A percentile compares a stretch with the other conserved stretches of the same genome.
phyloP scores from a whole-genome alignment of 2,888 invertebrate genomes.

The Sphecodes monilicornis region DNA sequence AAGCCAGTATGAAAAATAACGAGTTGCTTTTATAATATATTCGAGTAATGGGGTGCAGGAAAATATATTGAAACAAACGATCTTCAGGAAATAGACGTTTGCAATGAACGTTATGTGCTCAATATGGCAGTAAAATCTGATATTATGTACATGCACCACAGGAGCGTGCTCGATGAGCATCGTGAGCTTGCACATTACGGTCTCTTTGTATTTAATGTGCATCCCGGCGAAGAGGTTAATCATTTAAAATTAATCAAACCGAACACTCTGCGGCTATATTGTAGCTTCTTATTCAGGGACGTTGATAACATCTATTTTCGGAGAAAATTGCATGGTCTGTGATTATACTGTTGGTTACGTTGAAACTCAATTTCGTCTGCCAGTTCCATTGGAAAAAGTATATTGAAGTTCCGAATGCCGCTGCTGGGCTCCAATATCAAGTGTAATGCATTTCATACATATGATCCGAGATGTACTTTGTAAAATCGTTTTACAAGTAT shows the following conservation, averaged over 20 bases:
- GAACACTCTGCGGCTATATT: constrained; percentile 2
- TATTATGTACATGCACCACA: constrained; percentile 5
- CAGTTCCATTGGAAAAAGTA: not conserved
- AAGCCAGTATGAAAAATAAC: not conserved
- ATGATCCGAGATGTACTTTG: not conserved
- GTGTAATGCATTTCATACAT: not conserved
- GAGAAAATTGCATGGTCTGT: constrained; percentile 4
- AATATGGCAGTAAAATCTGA: constrained; percentile 13
- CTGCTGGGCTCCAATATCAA: not conserved
- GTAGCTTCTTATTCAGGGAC: constrained; percentile 19
- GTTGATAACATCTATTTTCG: constrained; percentile 6
- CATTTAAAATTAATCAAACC: constrained; percentile 39
- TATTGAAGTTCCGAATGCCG: not conserved
- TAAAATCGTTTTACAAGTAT: not conserved
- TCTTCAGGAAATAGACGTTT: not conserved
- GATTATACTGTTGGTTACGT: constrained; percentile 12
- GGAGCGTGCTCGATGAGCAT: not conserved
- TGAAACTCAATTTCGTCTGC: not conserved
- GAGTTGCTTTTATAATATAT: not conserved
- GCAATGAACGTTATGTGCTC: not conserved
- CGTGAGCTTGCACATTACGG: constrained; percentile 1
- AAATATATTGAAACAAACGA: not conserved
- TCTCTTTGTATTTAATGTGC: not conserved
- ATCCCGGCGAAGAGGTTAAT: not conserved
- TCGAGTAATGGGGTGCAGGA: not conserved